Evolutionary conservation across 1,140 invertebrate genomes (phyloP), one percentile per base, ranked within the genome.

Genomic region (Atta texana): DNA sequence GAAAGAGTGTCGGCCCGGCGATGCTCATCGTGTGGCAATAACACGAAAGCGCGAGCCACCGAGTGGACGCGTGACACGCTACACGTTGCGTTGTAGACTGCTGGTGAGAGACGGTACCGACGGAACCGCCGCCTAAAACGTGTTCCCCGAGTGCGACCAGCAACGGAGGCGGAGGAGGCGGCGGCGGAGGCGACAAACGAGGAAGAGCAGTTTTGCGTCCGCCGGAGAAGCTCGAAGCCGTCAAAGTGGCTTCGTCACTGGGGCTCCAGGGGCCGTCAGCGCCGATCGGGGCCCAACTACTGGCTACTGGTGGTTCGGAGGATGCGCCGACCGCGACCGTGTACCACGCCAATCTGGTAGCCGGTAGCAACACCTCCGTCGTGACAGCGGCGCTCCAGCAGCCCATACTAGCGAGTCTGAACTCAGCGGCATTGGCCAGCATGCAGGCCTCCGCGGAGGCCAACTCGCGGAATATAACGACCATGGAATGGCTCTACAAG

Each of bases 401-500:
- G 90, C 94, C 94, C 51, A 91, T 95, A 82, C 90, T 95, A 85
- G 93, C 92, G 69, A 93, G 93, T 85, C 93, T 95, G 31, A 94
- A 94, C 91, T 93, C 95, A 87, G 93, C 94, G 91, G 97, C 96
- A 85, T 55, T 90, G 89, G 91, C 96, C 95, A 97, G 96, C 96
- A 97, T 97, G 97, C 97, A 97, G 96, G 95, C 96, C 94, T 96
- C 97, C 95, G 96, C 97, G 92, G 96, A 96, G 95, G 96, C 96
- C 94, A 94, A 92, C 92, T 94, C 94, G 89, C 93, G 96, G 92
- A 97, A 97, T 95, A 96, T 97, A 93, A 97, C 97, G 96, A 97
- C 97, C 95, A 98, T 98, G 98, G 98, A 98, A 96, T 98, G 98
- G 98, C 97, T 98, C 95, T 98, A 98, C 96, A 98, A 98, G 96